phyloP scores from a whole-genome alignment of 1,140 invertebrate species.

The Drosophila yakuba region DNA sequence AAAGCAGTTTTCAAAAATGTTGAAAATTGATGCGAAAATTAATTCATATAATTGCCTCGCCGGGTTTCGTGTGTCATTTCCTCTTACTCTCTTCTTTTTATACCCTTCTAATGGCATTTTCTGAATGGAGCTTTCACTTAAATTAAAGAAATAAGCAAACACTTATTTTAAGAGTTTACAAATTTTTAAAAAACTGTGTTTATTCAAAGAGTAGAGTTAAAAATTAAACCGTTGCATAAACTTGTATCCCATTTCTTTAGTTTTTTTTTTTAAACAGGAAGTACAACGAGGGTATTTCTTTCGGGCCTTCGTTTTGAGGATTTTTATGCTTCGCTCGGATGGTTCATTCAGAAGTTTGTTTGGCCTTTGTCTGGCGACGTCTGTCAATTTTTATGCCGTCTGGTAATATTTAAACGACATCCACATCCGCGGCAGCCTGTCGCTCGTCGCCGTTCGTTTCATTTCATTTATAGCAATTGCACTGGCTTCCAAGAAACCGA shows the following conservation, averaged over 20 bases:
- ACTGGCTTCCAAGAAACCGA: constrained; percentile 72
- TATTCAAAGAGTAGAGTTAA: too few species aligned
- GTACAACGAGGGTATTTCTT: constrained; percentile 5
- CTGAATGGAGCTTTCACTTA: neutral
- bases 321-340: constrained; percentile 24
- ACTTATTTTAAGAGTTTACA: too few species aligned
- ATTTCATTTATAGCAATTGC: constrained; percentile 66
- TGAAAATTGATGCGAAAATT: constrained; percentile 76
- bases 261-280: too few species aligned
- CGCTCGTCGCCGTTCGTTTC: constrained; percentile 31
- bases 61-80: constrained; percentile 27
- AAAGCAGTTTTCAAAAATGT: constrained; percentile 29
- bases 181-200: too few species aligned
- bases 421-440: constrained; percentile 67
- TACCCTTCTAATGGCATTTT: constrained; percentile 2
- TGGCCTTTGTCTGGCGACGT: constrained; percentile 69
- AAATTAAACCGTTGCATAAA: too few species aligned
- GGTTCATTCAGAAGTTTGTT: constrained; percentile 62
- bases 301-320: neutral
- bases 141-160: too few species aligned
- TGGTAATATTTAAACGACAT: constrained; percentile 80
- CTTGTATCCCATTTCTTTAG: too few species aligned
- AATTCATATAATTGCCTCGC: constrained; percentile 71
- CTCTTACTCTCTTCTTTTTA: constrained; percentile 19
- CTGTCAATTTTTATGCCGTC: constrained; percentile 80